These are phyloP conservation scores for Cairina moschata DNA, from an alignment of 2,113 vertebrate genomes.

Conservation along the genomic window DNA sequence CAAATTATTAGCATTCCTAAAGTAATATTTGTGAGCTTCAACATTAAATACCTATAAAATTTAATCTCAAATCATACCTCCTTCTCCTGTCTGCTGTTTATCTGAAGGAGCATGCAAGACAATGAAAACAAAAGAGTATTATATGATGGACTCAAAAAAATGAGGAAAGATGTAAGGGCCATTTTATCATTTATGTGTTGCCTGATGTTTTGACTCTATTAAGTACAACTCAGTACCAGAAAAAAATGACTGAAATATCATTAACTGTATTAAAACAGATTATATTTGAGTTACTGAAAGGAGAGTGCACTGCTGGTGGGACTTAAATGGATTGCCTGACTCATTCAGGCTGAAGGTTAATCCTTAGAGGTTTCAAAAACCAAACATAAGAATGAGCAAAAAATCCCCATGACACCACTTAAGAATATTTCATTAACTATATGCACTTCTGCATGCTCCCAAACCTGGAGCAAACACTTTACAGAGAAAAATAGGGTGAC, in stretches of 20 bases:
- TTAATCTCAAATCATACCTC: background rate
- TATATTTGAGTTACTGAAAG: slow-evolving; percentile 10
- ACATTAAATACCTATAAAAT: background rate
- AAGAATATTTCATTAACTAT: background rate
- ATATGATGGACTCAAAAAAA: background rate
- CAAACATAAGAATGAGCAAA: background rate
- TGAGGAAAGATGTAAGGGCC: background rate
- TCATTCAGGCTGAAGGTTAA: slow-evolving; percentile 30
- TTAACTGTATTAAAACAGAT: slow-evolving; percentile 27
- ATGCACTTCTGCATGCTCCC: background rate
- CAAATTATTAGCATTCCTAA: background rate
- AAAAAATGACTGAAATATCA: background rate
- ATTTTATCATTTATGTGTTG: background rate
- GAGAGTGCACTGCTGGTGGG: background rate
- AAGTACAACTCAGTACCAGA: background rate
- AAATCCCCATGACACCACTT: background rate
- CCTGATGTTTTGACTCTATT: background rate
- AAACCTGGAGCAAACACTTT: background rate
- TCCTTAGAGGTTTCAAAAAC: background rate
- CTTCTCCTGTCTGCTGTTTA: background rate
- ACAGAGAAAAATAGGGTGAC: background rate
- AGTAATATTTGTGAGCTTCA: background rate
- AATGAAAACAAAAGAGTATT: background rate
- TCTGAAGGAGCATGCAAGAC: background rate
- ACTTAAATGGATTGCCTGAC: background rate